Percentiles rank a stretch among this genome's conserved stretches.
phyloP scores from a whole-genome alignment of 2,113 vertebrate species.

The Glaucidium brasilianum region DNA sequence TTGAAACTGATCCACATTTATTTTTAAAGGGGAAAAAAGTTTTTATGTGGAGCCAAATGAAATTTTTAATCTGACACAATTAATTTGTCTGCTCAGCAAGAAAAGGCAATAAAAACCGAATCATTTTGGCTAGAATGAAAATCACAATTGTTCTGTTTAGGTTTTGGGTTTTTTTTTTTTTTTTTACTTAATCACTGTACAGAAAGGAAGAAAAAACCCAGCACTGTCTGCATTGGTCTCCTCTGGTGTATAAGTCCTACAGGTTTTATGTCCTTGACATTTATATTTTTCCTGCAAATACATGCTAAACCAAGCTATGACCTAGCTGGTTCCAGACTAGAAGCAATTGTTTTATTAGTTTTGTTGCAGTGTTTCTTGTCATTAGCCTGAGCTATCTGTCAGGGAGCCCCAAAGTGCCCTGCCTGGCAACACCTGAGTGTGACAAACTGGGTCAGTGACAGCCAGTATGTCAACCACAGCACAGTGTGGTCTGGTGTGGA shows the following conservation, averaged over 20 bases:
- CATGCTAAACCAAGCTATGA: background rate
- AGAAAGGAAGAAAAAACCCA: background rate
- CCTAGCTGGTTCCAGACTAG: background rate
- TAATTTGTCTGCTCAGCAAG: background rate
- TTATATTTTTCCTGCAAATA: background rate
- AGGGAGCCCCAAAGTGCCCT: background rate
- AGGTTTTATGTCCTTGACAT: background rate
- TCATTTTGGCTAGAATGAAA: background rate
- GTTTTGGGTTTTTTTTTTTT: accelerated
- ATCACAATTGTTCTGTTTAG: background rate
- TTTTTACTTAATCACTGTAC: background rate
- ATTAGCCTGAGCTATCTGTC: background rate
- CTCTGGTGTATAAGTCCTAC: background rate
- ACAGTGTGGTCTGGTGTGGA: background rate
- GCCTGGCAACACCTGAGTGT: background rate
- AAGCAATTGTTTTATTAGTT: background rate
- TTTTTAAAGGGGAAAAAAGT: background rate
- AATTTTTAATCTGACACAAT: background rate
- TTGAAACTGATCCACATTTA: background rate
- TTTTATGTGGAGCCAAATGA: background rate
- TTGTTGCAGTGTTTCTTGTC: background rate
- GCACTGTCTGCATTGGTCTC: background rate
- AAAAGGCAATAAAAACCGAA: background rate
- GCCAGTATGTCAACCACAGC: background rate
- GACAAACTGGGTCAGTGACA: background rate